Evolutionary conservation across 2,888 invertebrate genomes (phyloP).

Genomic region (Gnatocerus cornutus): DNA sequence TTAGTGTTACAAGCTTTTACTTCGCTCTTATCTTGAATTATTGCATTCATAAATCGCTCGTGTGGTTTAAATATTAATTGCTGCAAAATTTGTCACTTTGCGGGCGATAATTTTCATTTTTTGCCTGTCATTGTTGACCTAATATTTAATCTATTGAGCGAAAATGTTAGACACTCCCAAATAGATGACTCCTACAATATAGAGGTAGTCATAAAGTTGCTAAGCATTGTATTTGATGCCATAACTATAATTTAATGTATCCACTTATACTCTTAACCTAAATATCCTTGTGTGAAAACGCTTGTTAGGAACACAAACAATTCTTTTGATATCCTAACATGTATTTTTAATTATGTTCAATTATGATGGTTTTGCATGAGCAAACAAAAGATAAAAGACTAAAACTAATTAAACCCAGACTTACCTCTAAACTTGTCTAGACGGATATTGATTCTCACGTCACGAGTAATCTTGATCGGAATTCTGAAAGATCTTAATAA

Average conservation of each 20-base stretch:
- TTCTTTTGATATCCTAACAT: not conserved
- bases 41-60: not conserved
- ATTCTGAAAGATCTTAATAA: too few relatives aligned
- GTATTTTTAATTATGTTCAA: too few relatives aligned
- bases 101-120: not conserved
- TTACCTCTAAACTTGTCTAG: too few relatives aligned
- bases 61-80: not conserved
- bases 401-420: too few relatives aligned
- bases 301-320: not conserved
- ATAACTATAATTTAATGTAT: not conserved
- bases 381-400: too few relatives aligned
- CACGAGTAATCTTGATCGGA: too few relatives aligned
- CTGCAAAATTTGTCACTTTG: not conserved
- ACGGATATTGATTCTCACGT: too few relatives aligned
- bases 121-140: not conserved
- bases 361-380: too few relatives aligned
- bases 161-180: not conserved
- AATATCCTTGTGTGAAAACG: slow-evolving; percentile 7
- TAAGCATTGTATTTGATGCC: not conserved
- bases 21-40: not conserved
- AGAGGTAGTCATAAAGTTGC: not conserved
- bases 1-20: not conserved
- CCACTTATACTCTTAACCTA: slow-evolving; percentile 3
- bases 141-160: not conserved
- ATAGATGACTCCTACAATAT: too few relatives aligned